Percentiles rank a stretch among this genome's conserved stretches.
These are phyloP conservation scores for Eolophus roseicapilla DNA, from an alignment of 2,113 vertebrate genomes.

Conservation along the genomic window DNA sequence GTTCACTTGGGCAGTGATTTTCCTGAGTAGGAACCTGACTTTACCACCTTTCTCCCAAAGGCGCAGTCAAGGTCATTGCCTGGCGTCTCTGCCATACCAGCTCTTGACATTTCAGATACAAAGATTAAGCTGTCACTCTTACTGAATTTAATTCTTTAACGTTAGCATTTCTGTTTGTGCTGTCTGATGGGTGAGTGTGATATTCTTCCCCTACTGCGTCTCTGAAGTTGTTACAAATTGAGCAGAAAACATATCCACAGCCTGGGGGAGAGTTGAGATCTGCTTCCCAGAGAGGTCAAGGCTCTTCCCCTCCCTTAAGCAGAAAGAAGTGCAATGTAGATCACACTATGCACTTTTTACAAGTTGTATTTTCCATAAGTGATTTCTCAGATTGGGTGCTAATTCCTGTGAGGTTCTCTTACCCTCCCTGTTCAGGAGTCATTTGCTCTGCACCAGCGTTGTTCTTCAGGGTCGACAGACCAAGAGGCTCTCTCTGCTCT, in stretches of 20 bases:
- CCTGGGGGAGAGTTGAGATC: background rate
- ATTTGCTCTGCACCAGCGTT: accelerated
- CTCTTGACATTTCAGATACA: slow-evolving; percentile 28
- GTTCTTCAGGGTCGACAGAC: background rate
- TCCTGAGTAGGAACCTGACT: background rate
- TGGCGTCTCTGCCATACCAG: background rate
- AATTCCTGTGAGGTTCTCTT: background rate
- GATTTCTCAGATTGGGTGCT: background rate
- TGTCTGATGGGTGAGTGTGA: background rate
- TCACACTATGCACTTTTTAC: background rate
- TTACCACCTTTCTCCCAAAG: slow-evolving; percentile 5
- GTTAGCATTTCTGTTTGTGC: background rate
- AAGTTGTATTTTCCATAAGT: background rate
- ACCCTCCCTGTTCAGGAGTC: background rate
- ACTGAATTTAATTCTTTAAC: background rate
- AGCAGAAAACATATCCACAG: background rate
- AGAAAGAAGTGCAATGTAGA: background rate
- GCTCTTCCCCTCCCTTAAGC: background rate
- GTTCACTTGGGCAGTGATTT: background rate
- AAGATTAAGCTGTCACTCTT: slow-evolving; percentile 27
- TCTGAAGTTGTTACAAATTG: background rate
- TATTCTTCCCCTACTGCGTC: background rate
- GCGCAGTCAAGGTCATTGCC: background rate
- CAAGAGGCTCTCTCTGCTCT: background rate
- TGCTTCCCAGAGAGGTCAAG: background rate